A percentile compares a stretch with the other conserved stretches of the same genome.
Evolutionary conservation across 2,113 vertebrate species (phyloP).

Genomic region (Lophotis ruficrista): DNA sequence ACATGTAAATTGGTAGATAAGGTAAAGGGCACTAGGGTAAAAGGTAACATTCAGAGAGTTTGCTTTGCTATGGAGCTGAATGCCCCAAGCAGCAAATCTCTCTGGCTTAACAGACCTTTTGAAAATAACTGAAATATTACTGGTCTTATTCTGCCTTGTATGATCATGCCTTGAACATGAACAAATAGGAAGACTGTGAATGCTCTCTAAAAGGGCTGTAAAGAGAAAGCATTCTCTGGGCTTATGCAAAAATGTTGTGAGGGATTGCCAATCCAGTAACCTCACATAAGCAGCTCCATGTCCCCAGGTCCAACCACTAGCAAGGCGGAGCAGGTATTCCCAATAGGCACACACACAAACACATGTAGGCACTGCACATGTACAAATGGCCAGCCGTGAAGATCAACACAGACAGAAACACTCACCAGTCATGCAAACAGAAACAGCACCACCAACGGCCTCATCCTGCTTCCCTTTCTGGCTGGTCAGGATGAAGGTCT

Average conservation of each 20-base stretch:
- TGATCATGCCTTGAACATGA: neutral
- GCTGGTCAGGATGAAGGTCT: neutral
- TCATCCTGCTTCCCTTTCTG: neutral
- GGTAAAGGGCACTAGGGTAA: neutral
- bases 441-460: neutral
- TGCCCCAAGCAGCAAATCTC: neutral
- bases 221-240: neutral
- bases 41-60: neutral
- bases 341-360: neutral
- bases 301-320: neutral
- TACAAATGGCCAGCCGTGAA: neutral
- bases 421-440: slow-evolving; percentile 21
- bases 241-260: neutral
- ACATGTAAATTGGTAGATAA: neutral
- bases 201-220: neutral
- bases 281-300: neutral
- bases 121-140: neutral
- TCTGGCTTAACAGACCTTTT: neutral
- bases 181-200: neutral
- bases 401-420: neutral
- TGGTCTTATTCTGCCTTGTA: neutral
- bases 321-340: neutral
- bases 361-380: neutral
- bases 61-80: neutral
- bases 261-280: neutral